These are phyloP conservation scores for Dendrolimus houi DNA, from an alignment of 2,888 invertebrate genomes.

Conservation along the genomic window DNA sequence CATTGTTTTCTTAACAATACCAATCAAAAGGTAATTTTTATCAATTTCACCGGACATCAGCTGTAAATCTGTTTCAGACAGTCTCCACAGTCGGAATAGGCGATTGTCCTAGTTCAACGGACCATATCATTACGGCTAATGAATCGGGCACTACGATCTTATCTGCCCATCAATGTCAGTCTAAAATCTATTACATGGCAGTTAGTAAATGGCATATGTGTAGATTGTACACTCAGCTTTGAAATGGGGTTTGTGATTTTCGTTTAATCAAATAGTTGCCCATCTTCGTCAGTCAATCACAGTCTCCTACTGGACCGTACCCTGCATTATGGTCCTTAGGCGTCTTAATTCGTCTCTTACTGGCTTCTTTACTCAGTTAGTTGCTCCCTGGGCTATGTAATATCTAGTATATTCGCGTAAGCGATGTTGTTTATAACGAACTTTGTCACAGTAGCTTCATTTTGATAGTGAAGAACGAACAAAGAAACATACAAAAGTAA, in stretches of 20 bases:
- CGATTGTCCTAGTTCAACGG: conserved; percentile 72
- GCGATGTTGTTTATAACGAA: too few relatives aligned
- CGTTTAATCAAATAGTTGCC: too few relatives aligned
- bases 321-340: not conserved
- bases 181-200: conserved; percentile 50
- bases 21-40: conserved; percentile 17
- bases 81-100: conserved; percentile 44
- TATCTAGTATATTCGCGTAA: too few relatives aligned
- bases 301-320: not conserved
- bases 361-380: too few relatives aligned
- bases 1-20: not conserved
- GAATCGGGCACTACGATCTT: conserved; percentile 58
- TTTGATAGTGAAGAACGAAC: too few relatives aligned
- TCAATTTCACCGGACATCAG: conserved; percentile 41
- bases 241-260: not conserved
- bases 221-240: not conserved
- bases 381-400: too few relatives aligned
- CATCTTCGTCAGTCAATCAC: too few relatives aligned
- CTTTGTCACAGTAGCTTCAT: too few relatives aligned
- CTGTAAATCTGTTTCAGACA: conserved; percentile 40
- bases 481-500: too few relatives aligned
- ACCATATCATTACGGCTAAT: conserved; percentile 69
- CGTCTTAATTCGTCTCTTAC: too few relatives aligned
- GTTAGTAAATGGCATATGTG: conserved; percentile 24
- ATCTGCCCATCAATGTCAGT: conserved; percentile 62